A percentile compares a stretch with the other conserved stretches of the same genome.
Conservation (phyloP, 2,888 invertebrate species). For the Lissocephala sabroskyi region DNA sequence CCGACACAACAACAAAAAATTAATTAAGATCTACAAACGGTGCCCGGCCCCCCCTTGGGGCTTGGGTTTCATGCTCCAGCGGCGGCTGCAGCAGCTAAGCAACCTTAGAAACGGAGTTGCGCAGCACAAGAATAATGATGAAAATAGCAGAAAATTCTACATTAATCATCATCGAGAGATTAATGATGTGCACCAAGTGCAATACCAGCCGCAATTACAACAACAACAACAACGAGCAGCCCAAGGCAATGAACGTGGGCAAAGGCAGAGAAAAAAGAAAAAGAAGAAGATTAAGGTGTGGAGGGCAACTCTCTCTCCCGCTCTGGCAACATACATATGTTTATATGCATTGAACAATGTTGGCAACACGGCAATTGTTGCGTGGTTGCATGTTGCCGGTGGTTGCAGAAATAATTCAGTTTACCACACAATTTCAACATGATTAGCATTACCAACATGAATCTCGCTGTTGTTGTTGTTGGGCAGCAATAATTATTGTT, state of each 20-base stretch:
- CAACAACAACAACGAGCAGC: slow-evolving; percentile 19
- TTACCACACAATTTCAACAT: slow-evolving; percentile 40
- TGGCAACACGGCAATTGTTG: slow-evolving; percentile 46
- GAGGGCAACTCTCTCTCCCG: too few species aligned
- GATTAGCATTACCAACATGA: slow-evolving; percentile 37
- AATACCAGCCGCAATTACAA: slow-evolving; percentile 6
- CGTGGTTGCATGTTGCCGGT: slow-evolving; percentile 22
- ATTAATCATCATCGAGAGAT: slow-evolving; percentile 53
- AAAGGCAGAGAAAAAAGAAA: slow-evolving; percentile 5
- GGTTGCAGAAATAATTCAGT: slow-evolving; percentile 9
- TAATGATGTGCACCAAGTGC: slow-evolving; percentile 51
- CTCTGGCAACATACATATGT: too few species aligned
- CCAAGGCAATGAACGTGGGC: not conserved
- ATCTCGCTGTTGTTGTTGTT: slow-evolving; percentile 2
- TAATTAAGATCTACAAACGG: slow-evolving; percentile 24
- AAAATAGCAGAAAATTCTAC: slow-evolving; percentile 40
- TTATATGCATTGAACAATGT: slow-evolving; percentile 8
- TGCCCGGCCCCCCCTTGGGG: slow-evolving; percentile 12
- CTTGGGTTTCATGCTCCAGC: slow-evolving; percentile 37
- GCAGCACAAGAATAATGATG: slow-evolving; percentile 27
- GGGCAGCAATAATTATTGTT: slow-evolving; percentile 27
- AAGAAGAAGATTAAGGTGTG: slow-evolving; percentile 5
- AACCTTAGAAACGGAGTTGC: too few species aligned
- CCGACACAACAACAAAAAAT: slow-evolving; percentile 7
- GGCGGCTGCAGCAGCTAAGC: slow-evolving; percentile 5